Evolutionary conservation across 2,888 invertebrate species (phyloP).

Genomic region (Ischnura elegans): DNA sequence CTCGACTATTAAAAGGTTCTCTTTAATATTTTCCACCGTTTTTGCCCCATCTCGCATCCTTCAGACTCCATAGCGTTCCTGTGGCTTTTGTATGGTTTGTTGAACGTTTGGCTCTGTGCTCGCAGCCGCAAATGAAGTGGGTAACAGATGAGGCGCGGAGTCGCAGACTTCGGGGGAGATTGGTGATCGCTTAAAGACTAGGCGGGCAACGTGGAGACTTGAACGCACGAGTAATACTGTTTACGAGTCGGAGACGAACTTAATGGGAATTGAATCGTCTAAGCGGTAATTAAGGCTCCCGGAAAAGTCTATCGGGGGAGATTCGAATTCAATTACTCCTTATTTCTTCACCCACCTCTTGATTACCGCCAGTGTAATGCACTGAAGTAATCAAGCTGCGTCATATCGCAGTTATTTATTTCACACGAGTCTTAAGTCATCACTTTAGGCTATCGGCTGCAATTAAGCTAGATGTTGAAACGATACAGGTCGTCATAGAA

Average conservation of each 20-base stretch:
- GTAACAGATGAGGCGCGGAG: not conserved
- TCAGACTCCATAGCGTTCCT: not conserved
- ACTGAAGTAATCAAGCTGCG: slow-evolving; percentile 17
- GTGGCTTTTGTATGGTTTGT: not conserved
- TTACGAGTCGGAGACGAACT: not conserved
- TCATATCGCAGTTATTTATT: not conserved
- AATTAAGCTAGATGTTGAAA: not conserved
- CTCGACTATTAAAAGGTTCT: not conserved
- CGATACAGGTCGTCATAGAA: not conserved
- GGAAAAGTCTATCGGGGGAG: not conserved
- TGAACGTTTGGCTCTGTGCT: not conserved
- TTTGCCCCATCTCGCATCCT: not conserved
- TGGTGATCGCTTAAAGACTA: not conserved
- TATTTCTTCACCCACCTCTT: not conserved
- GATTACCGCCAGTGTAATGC: not conserved
- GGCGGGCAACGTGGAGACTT: not conserved
- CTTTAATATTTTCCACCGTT: not conserved
- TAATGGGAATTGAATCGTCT: not conserved
- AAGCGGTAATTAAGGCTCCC: not conserved
- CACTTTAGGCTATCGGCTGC: not conserved
- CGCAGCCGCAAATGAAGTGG: not conserved
- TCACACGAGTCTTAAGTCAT: not conserved
- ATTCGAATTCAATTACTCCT: slow-evolving; percentile 7
- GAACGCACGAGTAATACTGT: not conserved
- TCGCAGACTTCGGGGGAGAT: not conserved